phyloP scores from a whole-genome alignment of 2,888 invertebrate species.

The Drosophila birchii region DNA sequence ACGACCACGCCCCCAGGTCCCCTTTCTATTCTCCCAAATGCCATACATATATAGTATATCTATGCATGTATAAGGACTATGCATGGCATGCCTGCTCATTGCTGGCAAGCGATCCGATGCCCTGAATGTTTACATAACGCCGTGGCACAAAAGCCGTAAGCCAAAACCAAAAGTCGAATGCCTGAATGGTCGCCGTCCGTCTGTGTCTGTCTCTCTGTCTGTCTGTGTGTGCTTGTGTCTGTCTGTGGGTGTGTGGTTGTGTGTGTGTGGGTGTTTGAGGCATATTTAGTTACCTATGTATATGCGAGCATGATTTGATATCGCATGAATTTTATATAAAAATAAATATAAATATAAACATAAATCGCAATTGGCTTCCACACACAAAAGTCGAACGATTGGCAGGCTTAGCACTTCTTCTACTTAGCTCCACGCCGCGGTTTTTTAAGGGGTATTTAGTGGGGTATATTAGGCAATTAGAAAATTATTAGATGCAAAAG shows the following conservation, averaged over 20 bases:
- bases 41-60: background rate
- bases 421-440: slow-evolving; percentile 28
- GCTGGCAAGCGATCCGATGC: slow-evolving; percentile 64
- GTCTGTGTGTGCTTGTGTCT: slow-evolving; percentile 17
- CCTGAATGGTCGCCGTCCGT: slow-evolving; percentile 59
- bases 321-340: slow-evolving; percentile 77
- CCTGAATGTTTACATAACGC: slow-evolving; percentile 76
- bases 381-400: slow-evolving; percentile 62
- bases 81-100: slow-evolving; percentile 42
- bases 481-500: background rate
- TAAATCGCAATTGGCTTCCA: slow-evolving; percentile 79
- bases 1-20: slow-evolving; percentile 26
- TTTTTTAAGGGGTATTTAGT: background rate
- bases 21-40: background rate
- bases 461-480: background rate
- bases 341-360: slow-evolving; percentile 46
- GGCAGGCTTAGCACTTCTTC: slow-evolving; percentile 55
- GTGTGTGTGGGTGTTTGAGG: slow-evolving; percentile 43
- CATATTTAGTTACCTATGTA: slow-evolving; percentile 81
- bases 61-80: slow-evolving; percentile 18
- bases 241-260: slow-evolving; percentile 12
- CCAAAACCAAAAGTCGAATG: slow-evolving; percentile 74
- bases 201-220: slow-evolving; percentile 34
- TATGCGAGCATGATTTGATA: slow-evolving; percentile 71
- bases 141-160: slow-evolving; percentile 71